phyloP scores from a whole-genome alignment of 2,797 vertebrate genomes.

The Pygocentrus nattereri region DNA sequence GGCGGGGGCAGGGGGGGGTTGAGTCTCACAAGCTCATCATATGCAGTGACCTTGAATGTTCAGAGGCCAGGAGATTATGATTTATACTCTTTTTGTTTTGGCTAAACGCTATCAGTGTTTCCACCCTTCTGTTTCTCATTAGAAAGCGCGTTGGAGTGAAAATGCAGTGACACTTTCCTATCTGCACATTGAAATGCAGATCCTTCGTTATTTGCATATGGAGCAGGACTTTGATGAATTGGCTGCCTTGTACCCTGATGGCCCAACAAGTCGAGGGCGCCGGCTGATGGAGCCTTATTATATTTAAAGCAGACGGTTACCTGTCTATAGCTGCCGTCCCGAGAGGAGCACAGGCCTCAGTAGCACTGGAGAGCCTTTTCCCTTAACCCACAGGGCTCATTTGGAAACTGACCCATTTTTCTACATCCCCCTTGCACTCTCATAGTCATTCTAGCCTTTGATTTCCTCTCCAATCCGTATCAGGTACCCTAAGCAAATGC shows the following conservation, averaged over 20 bases:
- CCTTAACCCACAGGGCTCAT: slow-evolving; percentile 25
- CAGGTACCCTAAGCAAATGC: neutral
- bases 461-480: neutral
- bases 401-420: slow-evolving; percentile 42
- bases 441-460: neutral
- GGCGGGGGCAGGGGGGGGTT: neutral
- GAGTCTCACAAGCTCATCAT: neutral
- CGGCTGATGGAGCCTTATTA: slow-evolving; percentile 50
- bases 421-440: neutral
- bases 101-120: neutral
- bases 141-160: slow-evolving; percentile 1
- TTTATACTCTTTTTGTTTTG: slow-evolving; percentile 41
- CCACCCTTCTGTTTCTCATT: slow-evolving; percentile 22
- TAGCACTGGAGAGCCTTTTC: slow-evolving; percentile 3
- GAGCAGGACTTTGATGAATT: slow-evolving; percentile 65
- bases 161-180: slow-evolving; percentile 32
- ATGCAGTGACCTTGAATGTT: slow-evolving; percentile 9
- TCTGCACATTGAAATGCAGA: slow-evolving; percentile 4
- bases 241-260: slow-evolving; percentile 47
- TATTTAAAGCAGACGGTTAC: slow-evolving; percentile 54
- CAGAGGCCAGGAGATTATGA: slow-evolving; percentile 30
- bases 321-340: slow-evolving; percentile 43
- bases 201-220: slow-evolving; percentile 46
- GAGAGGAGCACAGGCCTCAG: slow-evolving; percentile 26
- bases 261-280: slow-evolving; percentile 51